Percentiles rank a stretch among this genome's conserved stretches.
These are phyloP conservation scores for Thinocorus orbignyianus DNA, from an alignment of 2,113 vertebrate genomes.

Conservation along the genomic window DNA sequence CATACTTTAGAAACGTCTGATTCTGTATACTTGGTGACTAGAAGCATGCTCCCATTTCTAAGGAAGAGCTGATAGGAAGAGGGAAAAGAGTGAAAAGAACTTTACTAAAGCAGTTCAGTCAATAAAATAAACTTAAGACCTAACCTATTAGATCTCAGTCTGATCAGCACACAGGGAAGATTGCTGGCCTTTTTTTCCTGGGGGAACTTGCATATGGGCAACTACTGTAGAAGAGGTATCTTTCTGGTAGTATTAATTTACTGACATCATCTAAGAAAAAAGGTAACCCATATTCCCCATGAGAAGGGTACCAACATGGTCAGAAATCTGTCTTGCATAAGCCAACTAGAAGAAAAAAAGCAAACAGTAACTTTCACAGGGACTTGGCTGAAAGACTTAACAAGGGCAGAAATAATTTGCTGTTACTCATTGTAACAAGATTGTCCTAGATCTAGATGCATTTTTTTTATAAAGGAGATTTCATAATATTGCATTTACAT, in stretches of 20 bases:
- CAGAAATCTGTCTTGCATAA: neutral
- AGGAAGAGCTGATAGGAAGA: neutral
- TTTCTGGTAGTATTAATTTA: neutral
- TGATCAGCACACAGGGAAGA: neutral
- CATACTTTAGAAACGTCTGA: neutral
- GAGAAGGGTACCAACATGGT: neutral
- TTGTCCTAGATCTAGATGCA: neutral
- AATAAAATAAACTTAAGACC: neutral
- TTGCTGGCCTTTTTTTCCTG: neutral
- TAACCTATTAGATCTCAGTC: neutral
- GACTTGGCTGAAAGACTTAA: neutral
- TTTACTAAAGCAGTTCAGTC: neutral
- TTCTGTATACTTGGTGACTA: neutral
- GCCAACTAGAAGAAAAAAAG: neutral
- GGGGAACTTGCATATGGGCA: neutral
- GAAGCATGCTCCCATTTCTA: neutral
- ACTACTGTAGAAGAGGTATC: neutral
- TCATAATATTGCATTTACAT: neutral
- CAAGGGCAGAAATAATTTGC: neutral
- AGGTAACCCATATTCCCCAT: neutral
- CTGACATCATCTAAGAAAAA: neutral
- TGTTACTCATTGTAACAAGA: neutral
- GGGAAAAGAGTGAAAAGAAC: neutral
- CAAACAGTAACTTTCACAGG: neutral
- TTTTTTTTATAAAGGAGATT: neutral